Base-by-base conservation (phyloP, 64 coral and sea anemone species). In the Montipora sp. region DNA sequence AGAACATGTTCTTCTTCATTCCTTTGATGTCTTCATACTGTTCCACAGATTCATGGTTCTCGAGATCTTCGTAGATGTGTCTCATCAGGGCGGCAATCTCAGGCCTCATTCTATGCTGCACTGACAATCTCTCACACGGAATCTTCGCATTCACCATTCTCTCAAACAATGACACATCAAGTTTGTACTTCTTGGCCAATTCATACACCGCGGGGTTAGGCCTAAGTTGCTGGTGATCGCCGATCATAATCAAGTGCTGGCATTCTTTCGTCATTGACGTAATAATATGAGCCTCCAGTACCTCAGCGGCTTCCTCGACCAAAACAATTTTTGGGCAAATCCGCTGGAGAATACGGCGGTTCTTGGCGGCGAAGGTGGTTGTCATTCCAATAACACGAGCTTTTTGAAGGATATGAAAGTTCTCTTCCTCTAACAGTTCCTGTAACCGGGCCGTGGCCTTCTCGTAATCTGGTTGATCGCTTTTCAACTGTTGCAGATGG, bases 31-130 rank as follows among this genome's bases (percentile, higher is more conserved):
- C 57, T 75, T 95, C 91, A 55, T 93, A 98, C 10, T 75, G 36
- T 13, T 90, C 68, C 11, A 98, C 96, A 5, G 88, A 83, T 20
- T 75, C 10, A 21, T 95, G 88, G 43, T 98, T 91, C 70, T 95
- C 44, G 22, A 98, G 83, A 63, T 87, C 88, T n/a, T 89, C 66
- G 51, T 98, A 98, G 72, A 95, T 98, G 94, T 98, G 96, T 5
- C 18, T 87, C 83, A 98, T 71, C 18, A 98, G 51, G 14, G 70
- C 55, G 1, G 96, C 87, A 44, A 98, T 98, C 48, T 95, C 88
- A 48, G 96, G 96, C 71, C 94, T 77, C 96, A 98, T 98, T 63
- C 96, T 87, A 88, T 98, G 96, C 61, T 98, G 96, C 7, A 98
- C 91, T 6, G 90, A 88, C 9, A 98, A 20, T 7, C 71, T 75